Evolutionary conservation across 2,113 vertebrate genomes (phyloP).

Genomic region (Callospermophilus lateralis): DNA sequence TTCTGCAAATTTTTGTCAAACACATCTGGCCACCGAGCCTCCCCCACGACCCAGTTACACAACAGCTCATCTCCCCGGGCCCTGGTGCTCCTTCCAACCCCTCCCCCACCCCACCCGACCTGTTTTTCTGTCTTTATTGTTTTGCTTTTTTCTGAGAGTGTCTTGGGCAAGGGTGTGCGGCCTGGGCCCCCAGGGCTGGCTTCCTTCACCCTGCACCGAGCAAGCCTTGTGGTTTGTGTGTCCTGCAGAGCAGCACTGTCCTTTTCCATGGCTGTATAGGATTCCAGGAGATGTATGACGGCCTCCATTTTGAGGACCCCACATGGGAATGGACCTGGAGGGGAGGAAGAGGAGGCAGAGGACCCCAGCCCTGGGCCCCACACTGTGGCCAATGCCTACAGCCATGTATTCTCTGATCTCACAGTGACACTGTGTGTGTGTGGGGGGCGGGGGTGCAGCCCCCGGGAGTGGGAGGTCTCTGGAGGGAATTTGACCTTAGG

Average conservation of each 20-base stretch:
- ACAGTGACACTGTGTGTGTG: no score
- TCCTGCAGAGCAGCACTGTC: not conserved
- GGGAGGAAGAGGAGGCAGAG: not conserved
- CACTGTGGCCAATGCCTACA: not conserved
- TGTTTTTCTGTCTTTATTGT: no score
- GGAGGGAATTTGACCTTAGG: not conserved
- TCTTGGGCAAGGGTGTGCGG: not conserved
- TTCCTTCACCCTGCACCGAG: not conserved
- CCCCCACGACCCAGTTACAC: not conserved
- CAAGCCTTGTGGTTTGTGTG: not conserved
- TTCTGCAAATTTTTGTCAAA: not conserved
- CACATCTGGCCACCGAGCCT: not conserved
- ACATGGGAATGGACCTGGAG: not conserved
- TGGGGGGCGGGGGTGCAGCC: no score
- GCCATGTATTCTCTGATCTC: not conserved
- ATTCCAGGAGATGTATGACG: not conserved
- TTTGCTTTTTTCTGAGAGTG: not conserved
- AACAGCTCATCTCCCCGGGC: not conserved
- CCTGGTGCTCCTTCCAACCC: not conserved
- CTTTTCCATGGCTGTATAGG: not conserved
- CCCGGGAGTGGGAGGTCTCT: not conserved
- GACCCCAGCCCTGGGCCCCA: not conserved
- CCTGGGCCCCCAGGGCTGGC: not conserved
- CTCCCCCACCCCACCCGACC: not conserved
- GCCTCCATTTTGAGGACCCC: not conserved